Evolutionary conservation across 2,113 vertebrate species (phyloP), one percentile per base, ranked within the genome.

Genomic region (Colistium nudipinnis): DNA sequence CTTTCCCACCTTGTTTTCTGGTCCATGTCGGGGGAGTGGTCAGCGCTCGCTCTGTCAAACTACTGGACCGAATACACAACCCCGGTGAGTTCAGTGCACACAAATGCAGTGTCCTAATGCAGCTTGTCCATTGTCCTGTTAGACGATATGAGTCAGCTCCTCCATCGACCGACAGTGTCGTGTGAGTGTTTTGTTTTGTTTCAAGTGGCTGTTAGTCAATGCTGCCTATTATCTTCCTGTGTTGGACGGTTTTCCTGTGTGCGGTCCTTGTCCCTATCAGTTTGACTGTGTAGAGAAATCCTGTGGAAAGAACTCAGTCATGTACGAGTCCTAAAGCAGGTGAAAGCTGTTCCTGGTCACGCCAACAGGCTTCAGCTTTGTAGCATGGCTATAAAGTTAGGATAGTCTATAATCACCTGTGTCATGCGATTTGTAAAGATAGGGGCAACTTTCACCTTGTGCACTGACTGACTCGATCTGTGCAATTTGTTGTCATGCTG

Each of bases 1-100:
- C 94, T 25, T 99, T 99, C 61, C 98, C 98, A 7, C 85, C 94
- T 27, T 96, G 94, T 31, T 98, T 99, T 78, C 95, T 99, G 3
- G 84, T 98, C 22, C 97, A 99, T 0, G 95, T 97, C 0, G 97
- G 96, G 1, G 97, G 98, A 2, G 97, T 99, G 45, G 97, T 99
- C 88, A 99, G 97, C 43, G 97, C 97, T 6, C 96, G 97, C 3
- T 99, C 98, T 0, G 97, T 99, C 84, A 99, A 99, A 88, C 94
- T 99, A 4, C 90, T 99, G 87, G 98, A 99, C 85, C 96, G 97
- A 48, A 99, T 99, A 73, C 97, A 99, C 87, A 99, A 99, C 90
- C 98, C 97, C 1, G 98, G 98, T 99, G 93, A 56, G 95, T 85
- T 65, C 33, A 44, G 7, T 22, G 4, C 55, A 39, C 45, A 25